Base-by-base conservation (phyloP, 2,797 vertebrate genomes). In the Cynopterus sphinx region DNA sequence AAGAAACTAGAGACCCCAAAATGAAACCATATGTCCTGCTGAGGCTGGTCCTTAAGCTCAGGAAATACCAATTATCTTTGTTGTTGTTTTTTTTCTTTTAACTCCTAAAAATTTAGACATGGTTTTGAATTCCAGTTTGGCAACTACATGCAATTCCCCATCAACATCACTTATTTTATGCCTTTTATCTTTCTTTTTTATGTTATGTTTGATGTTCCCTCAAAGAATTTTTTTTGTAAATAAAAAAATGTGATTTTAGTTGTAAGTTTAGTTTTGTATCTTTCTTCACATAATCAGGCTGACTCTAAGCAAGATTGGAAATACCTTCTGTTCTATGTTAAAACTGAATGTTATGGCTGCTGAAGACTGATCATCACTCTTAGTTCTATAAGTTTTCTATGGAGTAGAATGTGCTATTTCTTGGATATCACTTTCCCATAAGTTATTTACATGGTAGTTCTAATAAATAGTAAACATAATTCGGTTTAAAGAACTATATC, bases 41-140 rank as follows among this genome's bases (percentile, higher is more conserved):
- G 39, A 97, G 91, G 55, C 16, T 28, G 93, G 6, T 93, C 11
- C 46, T n/a, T 90, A 94, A 97, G 67, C 19, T 93, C 49, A 31
- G 78, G 46, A 92, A 97, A 97, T 95, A 90, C 55, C 55, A 96
- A 96, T 97, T 97, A 78, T 93, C 86, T 55, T 96, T 87, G 6
- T 61, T 55, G 90, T 93, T 97, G 19, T 87, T 94, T 61, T 28
- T 10, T 0, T 2, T 15, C 51, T 70, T 63, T 96, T 94, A 87
- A 95, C 92, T 96, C 94, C 4, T 73, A 94, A 97, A 98, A 97
- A 55, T 19, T 22, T n/a, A 67, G 36, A 22, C 87, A 79, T 91
- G 94, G 59, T 28, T 97, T 97, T 88, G 83, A 83, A 97, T 97
- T 98, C 96, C 73, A 95, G 4, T 51, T 96, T 96, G 68, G 77